Percentiles rank a stretch among this genome's conserved stretches.
These are phyloP conservation scores for Bergia puertoricense DNA, from an alignment of 92 coral and sea anemone species.

Conservation along the genomic window DNA sequence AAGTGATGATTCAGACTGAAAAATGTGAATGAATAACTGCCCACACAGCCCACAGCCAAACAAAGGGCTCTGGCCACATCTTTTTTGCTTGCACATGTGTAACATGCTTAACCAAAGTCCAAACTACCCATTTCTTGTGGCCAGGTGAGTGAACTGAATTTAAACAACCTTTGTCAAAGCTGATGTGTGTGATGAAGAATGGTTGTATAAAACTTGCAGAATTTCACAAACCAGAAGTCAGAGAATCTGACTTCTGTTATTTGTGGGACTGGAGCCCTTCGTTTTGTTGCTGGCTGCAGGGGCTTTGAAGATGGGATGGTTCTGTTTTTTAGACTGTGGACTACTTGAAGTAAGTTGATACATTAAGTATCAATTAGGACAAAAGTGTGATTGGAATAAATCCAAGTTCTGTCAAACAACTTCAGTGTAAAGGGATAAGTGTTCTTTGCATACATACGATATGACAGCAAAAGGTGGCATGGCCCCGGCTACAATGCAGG, in stretches of 20 bases:
- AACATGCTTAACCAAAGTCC: too few species aligned
- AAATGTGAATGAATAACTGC: neutral
- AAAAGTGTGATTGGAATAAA: neutral
- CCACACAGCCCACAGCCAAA: neutral
- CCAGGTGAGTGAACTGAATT: too few species aligned
- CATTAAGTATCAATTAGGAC: neutral
- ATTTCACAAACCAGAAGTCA: too few species aligned
- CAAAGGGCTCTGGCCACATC: neutral
- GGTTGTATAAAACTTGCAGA: too few species aligned
- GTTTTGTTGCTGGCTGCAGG: too few species aligned
- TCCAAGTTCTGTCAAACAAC: neutral
- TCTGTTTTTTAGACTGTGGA: neutral
- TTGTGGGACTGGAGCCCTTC: too few species aligned
- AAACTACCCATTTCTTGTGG: too few species aligned
- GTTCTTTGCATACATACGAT: too few species aligned
- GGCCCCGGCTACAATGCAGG: neutral
- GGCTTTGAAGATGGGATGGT: neutral
- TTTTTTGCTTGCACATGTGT: neutral
- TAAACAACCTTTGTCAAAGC: too few species aligned
- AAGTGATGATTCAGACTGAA: slow-evolving; percentile 24
- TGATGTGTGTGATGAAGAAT: too few species aligned
- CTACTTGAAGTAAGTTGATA: neutral
- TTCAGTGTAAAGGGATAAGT: neutral
- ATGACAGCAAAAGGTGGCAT: neutral
- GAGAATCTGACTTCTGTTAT: too few species aligned